phyloP scores from a whole-genome alignment of 2,888 invertebrate species.

The Anarsia innoxiella region DNA sequence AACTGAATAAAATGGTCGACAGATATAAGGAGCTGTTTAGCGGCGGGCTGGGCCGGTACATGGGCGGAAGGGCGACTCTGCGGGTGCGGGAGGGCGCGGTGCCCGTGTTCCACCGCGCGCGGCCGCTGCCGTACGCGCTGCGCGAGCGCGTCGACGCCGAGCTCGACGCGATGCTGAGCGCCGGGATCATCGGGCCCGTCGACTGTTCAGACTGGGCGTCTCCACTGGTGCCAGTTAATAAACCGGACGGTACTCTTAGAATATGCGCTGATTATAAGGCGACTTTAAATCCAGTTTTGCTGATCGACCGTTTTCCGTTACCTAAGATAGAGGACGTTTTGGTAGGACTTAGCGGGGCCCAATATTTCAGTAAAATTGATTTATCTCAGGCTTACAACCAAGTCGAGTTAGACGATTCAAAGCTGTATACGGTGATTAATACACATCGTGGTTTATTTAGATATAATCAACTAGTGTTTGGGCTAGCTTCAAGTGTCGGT shows the following conservation, averaged over 20 bases:
- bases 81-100: slow-evolving; percentile 14
- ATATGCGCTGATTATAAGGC: slow-evolving; percentile 25
- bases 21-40: slow-evolving; percentile 10
- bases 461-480: slow-evolving; percentile 11
- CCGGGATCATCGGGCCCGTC: slow-evolving; percentile 21
- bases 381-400: slow-evolving; percentile 16
- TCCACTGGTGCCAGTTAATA: slow-evolving; percentile 22
- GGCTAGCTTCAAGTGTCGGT: slow-evolving; percentile 11
- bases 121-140: neutral
- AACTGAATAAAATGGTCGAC: neutral
- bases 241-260: slow-evolving; percentile 23
- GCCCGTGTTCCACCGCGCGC: slow-evolving; percentile 3
- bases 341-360: slow-evolving; percentile 14
- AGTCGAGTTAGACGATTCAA: slow-evolving; percentile 16
- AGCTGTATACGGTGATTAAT: slow-evolving; percentile 20
- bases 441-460: slow-evolving; percentile 15
- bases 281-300: slow-evolving; percentile 22
- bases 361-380: slow-evolving; percentile 14
- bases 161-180: slow-evolving; percentile 8
- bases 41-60: slow-evolving; percentile 12
- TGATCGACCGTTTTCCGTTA: slow-evolving; percentile 24
- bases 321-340: slow-evolving; percentile 22
- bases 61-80: slow-evolving; percentile 11
- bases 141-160: slow-evolving; percentile 18
- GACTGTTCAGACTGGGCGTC: slow-evolving; percentile 23